Conservation (phyloP, 2,113 vertebrate species). For the Chlamydotis undulata region DNA sequence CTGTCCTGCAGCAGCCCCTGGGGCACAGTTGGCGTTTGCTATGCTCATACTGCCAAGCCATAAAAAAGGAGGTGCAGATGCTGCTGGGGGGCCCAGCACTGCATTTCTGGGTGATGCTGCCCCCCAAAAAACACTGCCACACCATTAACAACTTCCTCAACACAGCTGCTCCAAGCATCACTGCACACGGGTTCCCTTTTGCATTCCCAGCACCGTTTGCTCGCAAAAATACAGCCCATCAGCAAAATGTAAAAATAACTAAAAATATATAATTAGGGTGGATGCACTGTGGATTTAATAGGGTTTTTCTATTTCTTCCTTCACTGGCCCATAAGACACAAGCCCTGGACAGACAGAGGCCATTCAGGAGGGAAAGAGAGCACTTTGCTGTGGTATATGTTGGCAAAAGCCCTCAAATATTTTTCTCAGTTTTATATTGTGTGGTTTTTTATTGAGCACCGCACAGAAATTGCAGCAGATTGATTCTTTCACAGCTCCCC, state of each 20-base stretch:
- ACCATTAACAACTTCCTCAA: not conserved
- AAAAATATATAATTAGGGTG: constrained; percentile 19
- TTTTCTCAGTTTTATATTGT: constrained; percentile 13
- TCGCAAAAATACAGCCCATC: not conserved
- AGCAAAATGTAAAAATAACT: constrained; percentile 56
- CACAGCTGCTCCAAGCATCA: not conserved
- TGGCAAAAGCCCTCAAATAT: constrained; percentile 9
- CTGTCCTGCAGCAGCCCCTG: not conserved
- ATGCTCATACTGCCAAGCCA: not conserved
- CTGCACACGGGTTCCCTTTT: not conserved
- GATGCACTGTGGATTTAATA: not conserved
- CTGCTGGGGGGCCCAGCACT: accelerated
- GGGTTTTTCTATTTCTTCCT: constrained; percentile 17
- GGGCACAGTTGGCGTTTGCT: not conserved
- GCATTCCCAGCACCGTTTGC: not conserved
- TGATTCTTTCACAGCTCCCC: constrained; percentile 42
- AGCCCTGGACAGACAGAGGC: not conserved
- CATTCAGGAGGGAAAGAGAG: not conserved
- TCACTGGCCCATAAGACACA: not conserved
- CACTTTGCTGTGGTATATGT: not conserved
- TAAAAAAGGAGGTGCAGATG: not conserved
- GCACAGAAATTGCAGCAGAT: constrained; percentile 29
- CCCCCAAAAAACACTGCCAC: not conserved
- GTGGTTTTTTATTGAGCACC: not conserved
- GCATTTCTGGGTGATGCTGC: not conserved